Evolutionary conservation across 2,113 vertebrate species (phyloP).

Genomic region (Mystacornis crossleyi): DNA sequence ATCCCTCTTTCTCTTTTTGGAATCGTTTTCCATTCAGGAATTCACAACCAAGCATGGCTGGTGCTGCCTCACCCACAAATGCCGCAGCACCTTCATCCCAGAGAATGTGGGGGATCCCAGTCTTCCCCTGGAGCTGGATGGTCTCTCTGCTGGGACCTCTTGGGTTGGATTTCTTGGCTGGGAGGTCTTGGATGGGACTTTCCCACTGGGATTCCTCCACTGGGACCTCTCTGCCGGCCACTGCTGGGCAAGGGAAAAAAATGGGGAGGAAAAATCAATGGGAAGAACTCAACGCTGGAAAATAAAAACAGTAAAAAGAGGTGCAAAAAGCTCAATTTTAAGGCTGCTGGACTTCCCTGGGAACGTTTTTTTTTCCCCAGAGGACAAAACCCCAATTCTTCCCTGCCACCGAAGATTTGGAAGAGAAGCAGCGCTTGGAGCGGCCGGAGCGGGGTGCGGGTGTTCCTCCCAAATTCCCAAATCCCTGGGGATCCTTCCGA

Average conservation of each 20-base stretch:
- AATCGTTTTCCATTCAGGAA: background rate
- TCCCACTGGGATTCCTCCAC: background rate
- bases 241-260: background rate
- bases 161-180: background rate
- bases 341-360: background rate
- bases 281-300: background rate
- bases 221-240: background rate
- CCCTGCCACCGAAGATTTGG: background rate
- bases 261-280: background rate
- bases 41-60: background rate
- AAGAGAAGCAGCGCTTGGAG: background rate
- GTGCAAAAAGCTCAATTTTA: background rate
- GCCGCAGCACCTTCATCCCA: background rate
- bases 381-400: background rate
- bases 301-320: background rate
- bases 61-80: accelerated
- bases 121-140: background rate
- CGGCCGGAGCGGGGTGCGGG: background rate
- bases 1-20: background rate
- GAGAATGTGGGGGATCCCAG: no score
- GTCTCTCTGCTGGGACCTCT: no score
- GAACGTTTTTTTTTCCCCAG: background rate
- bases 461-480: background rate
- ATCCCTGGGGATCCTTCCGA: background rate
- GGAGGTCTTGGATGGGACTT: background rate